Evolutionary conservation across 2,888 invertebrate genomes (phyloP).

Genomic region (Pyrochroa serraticornis): DNA sequence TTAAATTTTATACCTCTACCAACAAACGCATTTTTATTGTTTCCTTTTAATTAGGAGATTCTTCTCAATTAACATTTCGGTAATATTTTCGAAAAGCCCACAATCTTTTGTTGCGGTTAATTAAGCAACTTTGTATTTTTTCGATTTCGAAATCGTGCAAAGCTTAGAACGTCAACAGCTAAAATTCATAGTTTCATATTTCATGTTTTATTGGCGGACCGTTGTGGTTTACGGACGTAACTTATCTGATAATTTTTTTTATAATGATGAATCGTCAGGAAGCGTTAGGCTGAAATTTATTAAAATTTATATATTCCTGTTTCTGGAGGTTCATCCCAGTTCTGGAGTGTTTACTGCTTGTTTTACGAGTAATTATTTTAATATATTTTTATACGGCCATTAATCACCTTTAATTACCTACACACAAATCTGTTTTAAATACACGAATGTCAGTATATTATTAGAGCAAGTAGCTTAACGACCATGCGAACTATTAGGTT

Average conservation of each 20-base stretch:
- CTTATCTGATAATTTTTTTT: background rate
- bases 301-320: background rate
- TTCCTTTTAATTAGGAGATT: constrained; percentile 29
- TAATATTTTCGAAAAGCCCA: background rate
- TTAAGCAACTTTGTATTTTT: constrained; percentile 2
- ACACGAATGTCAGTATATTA: background rate
- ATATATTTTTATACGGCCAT: constrained; percentile 3
- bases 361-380: constrained; percentile 18
- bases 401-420: constrained; percentile 4
- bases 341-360: constrained; percentile 1
- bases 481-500: background rate
- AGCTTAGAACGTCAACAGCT: too few species aligned
- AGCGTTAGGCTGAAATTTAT: background rate
- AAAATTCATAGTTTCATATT: too few species aligned
- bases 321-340: background rate
- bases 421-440: background rate
- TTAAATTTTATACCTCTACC: constrained; percentile 22
- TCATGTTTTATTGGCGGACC: constrained; percentile 22
- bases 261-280: background rate
- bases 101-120: too few species aligned
- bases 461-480: too few species aligned
- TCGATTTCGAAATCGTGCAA: too few species aligned
- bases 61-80: constrained; percentile 6
- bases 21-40: constrained; percentile 23
- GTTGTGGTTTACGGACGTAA: background rate